Percentiles rank a stretch among this genome's conserved stretches.
Conservation (phyloP, 2,113 vertebrate genomes). For the Ptilorrhoa leucosticta region DNA sequence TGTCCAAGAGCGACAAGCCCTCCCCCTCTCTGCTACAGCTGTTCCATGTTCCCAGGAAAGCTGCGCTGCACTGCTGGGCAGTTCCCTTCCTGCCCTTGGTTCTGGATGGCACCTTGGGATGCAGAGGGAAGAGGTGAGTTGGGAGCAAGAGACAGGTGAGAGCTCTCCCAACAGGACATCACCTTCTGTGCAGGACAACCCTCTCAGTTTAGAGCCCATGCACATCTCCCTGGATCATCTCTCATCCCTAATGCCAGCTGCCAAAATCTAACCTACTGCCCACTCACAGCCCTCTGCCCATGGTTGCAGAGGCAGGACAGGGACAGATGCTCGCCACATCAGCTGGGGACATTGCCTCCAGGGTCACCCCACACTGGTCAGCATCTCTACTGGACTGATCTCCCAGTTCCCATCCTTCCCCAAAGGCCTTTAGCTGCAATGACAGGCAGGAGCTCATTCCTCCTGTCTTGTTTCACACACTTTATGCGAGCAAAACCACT, state of each 20-base stretch:
- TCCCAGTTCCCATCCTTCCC: not conserved
- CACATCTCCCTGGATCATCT: not conserved
- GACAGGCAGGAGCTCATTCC: not conserved
- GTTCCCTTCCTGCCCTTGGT: not conserved
- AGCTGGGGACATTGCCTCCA: not conserved
- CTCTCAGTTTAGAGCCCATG: not conserved
- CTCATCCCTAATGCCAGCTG: not conserved
- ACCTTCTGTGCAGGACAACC: not conserved
- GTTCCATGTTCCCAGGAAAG: not conserved
- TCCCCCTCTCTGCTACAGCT: not conserved
- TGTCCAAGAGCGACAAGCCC: no score
- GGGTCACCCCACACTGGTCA: not conserved
- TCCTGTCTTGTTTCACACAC: not conserved
- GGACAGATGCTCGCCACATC: not conserved
- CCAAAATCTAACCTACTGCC: not conserved
- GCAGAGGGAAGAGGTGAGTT: not conserved
- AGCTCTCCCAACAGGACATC: not conserved
- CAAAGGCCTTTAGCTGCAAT: not conserved
- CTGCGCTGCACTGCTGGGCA: not conserved
- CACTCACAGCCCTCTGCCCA: not conserved
- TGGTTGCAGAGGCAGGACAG: not conserved
- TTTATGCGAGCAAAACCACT: not conserved
- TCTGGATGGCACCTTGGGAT: not conserved
- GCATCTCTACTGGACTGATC: not conserved
- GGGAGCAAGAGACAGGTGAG: not conserved